Conservation (phyloP, 2,113 vertebrate genomes). For the Tichodroma muraria region DNA sequence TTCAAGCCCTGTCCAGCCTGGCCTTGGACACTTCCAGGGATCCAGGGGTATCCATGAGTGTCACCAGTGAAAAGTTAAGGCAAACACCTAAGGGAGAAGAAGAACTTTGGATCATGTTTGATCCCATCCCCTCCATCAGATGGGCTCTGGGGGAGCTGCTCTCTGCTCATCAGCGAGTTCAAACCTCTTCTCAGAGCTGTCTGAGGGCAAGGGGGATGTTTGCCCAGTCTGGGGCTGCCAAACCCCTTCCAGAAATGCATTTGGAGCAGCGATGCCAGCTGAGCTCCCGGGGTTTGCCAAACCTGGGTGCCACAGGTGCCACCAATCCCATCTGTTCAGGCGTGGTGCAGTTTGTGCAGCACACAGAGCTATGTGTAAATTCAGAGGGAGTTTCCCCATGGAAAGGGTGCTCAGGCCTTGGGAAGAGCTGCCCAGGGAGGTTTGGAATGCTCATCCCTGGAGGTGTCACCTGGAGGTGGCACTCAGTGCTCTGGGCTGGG, state of each 20-base stretch:
- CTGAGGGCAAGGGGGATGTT: background rate
- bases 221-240: background rate
- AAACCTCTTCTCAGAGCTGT: background rate
- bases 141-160: background rate
- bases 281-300: background rate
- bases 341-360: background rate
- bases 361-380: background rate
- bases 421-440: background rate
- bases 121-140: background rate
- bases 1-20: background rate
- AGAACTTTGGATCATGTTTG: background rate
- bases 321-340: background rate
- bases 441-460: background rate
- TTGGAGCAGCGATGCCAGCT: background rate
- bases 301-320: background rate
- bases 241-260: background rate
- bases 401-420: background rate
- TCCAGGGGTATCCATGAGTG: background rate
- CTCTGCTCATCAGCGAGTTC: accelerated
- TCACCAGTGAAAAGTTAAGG: background rate
- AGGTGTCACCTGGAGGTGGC: background rate
- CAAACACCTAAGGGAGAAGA: background rate
- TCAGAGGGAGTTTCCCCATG: background rate
- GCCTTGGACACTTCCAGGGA: background rate
- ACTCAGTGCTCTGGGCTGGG: background rate